These are phyloP conservation scores for Tetranychus piercei DNA, from an alignment of 2,888 invertebrate genomes.

Conservation along the genomic window DNA sequence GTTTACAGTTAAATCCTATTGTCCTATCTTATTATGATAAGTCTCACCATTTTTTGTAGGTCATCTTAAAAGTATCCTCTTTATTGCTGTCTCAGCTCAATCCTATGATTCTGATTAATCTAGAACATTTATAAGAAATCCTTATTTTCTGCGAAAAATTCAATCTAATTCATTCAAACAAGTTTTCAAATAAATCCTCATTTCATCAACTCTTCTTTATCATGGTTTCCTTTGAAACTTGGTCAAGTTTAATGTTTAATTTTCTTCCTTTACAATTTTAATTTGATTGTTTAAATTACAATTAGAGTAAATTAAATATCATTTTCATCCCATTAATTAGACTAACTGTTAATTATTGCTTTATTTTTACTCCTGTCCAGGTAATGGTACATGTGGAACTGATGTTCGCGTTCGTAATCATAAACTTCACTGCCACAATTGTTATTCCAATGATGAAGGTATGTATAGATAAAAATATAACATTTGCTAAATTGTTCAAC, in stretches of 20 bases:
- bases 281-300: background rate
- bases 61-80: too few species aligned
- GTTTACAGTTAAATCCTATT: background rate
- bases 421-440: conserved; percentile 87
- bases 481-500: background rate
- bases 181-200: too few species aligned
- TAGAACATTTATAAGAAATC: too few species aligned
- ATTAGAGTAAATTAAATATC: conserved; percentile 7
- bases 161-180: too few species aligned
- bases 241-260: too few species aligned
- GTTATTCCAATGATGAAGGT: conserved; percentile 91
- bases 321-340: conserved; percentile 5
- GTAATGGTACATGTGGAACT: conserved; percentile 79
- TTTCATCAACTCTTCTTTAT: too few species aligned
- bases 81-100: too few species aligned
- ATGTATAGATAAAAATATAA: conserved; percentile 22
- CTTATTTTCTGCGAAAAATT: too few species aligned
- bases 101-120: too few species aligned
- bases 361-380: conserved; percentile 31
- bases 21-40: too few species aligned
- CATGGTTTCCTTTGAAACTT: too few species aligned
- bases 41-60: too few species aligned
- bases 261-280: background rate
- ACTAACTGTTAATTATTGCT: background rate
- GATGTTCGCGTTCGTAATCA: conserved; percentile 82